Percentiles rank a stretch among this genome's conserved stretches.
Evolutionary conservation across 2,797 vertebrate species (phyloP).

Genomic region (Taeniopygia guttata): DNA sequence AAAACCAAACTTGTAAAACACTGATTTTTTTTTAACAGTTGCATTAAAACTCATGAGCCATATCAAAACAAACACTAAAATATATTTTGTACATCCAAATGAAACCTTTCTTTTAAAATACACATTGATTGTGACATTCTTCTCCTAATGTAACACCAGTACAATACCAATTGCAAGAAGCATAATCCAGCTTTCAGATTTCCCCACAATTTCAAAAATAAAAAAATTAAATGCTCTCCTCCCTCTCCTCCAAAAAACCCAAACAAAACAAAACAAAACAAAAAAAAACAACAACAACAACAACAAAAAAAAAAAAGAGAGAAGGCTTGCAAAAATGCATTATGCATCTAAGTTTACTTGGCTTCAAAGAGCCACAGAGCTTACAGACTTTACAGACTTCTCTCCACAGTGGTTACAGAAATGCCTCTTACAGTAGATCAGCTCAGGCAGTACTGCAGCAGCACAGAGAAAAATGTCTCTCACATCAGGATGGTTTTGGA

Average conservation of each 20-base stretch:
- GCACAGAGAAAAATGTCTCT: neutral
- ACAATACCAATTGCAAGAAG: neutral
- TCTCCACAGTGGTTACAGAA: neutral
- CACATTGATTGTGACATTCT: neutral
- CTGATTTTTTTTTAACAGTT: neutral
- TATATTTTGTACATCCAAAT: neutral
- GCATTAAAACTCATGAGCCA: neutral
- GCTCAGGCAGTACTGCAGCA: neutral
- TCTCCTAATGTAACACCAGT: neutral
- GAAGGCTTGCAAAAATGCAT: neutral
- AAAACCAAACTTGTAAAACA: neutral
- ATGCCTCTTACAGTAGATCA: neutral
- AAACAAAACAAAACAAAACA: neutral
- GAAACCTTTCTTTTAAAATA: neutral
- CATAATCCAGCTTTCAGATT: neutral
- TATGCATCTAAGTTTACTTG: neutral
- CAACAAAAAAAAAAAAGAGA: neutral
- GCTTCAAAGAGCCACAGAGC: neutral
- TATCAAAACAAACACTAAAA: neutral
- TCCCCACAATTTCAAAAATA: neutral
- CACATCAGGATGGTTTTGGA: neutral
- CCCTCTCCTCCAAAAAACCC: rapidly evolving
- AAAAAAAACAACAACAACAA: too few relatives aligned
- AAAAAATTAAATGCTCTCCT: neutral
- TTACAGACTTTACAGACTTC: neutral